Percentiles rank a stretch among this genome's conserved stretches.
Conservation (phyloP, 2,797 vertebrate species). For the Balearica regulorum region DNA sequence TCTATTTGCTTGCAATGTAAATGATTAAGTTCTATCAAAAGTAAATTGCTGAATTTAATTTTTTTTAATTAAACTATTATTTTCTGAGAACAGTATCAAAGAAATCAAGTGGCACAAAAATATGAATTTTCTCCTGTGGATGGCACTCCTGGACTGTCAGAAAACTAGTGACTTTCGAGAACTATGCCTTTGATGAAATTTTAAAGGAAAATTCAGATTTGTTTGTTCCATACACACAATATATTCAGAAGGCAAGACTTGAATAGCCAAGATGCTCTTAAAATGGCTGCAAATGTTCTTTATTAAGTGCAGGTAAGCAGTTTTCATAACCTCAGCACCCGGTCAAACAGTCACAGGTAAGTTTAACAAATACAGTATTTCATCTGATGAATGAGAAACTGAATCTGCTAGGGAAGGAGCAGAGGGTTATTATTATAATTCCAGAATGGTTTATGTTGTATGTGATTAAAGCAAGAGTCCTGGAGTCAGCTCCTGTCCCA, state of each 20-base stretch:
- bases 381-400: background rate
- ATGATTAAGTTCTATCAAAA: background rate
- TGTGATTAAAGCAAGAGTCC: background rate
- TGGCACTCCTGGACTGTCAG: slow-evolving; percentile 59
- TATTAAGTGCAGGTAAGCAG: background rate
- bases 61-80: background rate
- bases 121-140: slow-evolving; percentile 53
- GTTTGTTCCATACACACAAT: background rate
- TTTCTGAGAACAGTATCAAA: background rate
- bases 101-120: slow-evolving; percentile 6
- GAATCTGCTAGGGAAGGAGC: slow-evolving; percentile 3
- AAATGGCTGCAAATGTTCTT: background rate
- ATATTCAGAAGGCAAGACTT: background rate
- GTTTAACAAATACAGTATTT: slow-evolving; percentile 10
- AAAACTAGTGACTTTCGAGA: background rate
- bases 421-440: background rate
- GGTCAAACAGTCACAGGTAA: background rate
- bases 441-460: background rate
- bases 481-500: background rate
- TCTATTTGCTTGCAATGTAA: background rate
- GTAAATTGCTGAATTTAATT: slow-evolving; percentile 34
- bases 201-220: slow-evolving; percentile 48
- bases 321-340: slow-evolving; percentile 3
- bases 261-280: background rate
- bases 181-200: background rate